These are phyloP conservation scores for Buphagus erythrorhynchus DNA, from an alignment of 2,797 vertebrate species.

Conservation along the genomic window DNA sequence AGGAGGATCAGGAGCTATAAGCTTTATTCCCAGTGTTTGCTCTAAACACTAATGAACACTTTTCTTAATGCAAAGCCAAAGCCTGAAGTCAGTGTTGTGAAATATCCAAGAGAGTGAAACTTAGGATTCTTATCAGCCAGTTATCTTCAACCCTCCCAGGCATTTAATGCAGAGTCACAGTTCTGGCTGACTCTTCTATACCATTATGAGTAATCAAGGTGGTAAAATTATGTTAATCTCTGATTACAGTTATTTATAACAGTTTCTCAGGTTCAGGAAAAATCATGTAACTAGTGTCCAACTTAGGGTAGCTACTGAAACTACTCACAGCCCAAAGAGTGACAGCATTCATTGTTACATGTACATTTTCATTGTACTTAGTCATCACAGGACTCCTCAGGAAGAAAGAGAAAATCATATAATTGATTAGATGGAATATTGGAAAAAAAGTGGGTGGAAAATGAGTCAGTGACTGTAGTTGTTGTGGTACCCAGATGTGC, in stretches of 20 bases:
- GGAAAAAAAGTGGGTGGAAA: neutral
- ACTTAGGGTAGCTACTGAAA: neutral
- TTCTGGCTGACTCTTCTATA: neutral
- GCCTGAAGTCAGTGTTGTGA: neutral
- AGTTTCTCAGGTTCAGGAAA: neutral
- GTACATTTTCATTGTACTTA: neutral
- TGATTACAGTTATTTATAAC: neutral
- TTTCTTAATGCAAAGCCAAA: neutral
- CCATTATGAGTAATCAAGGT: neutral
- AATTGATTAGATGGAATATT: neutral
- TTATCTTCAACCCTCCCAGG: slow-evolving; percentile 1
- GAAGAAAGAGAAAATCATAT: neutral
- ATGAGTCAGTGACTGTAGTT: slow-evolving; percentile 5
- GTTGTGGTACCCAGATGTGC: slow-evolving; percentile 14
- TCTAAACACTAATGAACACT: neutral
- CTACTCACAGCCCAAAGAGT: neutral
- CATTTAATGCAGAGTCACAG: neutral
- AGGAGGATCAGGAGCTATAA: neutral
- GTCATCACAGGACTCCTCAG: neutral
- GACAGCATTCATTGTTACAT: neutral
- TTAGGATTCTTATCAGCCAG: neutral
- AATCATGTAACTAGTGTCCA: neutral
- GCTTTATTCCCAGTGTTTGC: neutral
- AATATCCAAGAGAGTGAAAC: neutral
- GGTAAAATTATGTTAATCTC: neutral